These are phyloP conservation scores for Aethina tumida DNA, from an alignment of 1,140 invertebrate species.

Conservation along the genomic window DNA sequence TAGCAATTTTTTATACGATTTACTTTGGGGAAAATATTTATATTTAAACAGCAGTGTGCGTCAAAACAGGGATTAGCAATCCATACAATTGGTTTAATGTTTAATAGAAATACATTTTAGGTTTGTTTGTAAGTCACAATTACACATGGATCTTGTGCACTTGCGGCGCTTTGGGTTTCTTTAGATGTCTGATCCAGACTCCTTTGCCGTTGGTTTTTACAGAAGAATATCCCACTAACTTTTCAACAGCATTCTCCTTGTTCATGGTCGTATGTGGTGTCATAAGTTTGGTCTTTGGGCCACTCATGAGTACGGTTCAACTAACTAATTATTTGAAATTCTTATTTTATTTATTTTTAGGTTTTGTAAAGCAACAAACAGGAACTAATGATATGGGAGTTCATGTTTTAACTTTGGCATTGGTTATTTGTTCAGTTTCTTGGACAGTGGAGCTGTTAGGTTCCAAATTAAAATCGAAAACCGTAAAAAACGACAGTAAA, in stretches of 20 bases:
- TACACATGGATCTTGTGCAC: conserved; percentile 15
- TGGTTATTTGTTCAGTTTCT: conserved; percentile 19
- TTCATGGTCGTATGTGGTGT: conserved; percentile 26
- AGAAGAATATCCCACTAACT: conserved; percentile 23
- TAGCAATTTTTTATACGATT: too few species aligned
- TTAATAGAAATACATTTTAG: too few species aligned
- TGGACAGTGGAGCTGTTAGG: conserved; percentile 25
- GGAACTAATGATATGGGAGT: conserved; percentile 27
- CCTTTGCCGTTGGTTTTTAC: conserved; percentile 23
- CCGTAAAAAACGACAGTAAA: too few species aligned
- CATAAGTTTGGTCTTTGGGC: conserved; percentile 18
- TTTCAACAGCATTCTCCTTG: conserved; percentile 24
- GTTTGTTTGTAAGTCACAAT: conserved; percentile 7
- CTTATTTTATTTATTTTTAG: conserved; percentile 13
- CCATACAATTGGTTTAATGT: too few species aligned
- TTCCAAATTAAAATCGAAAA: conserved; percentile 8
- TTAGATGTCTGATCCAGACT: conserved; percentile 25
- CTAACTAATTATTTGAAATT: conserved; percentile 1
- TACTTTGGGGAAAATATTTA: too few species aligned
- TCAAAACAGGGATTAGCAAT: too few species aligned
- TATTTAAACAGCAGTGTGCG: too few species aligned
- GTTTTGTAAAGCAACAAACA: conserved; percentile 22
- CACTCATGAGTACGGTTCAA: conserved; percentile 21
- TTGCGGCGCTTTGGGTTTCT: conserved; percentile 18
- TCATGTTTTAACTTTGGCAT: conserved; percentile 24